Evolutionary conservation across 2,113 vertebrate species (phyloP).

Genomic region (Cebus imitator): DNA sequence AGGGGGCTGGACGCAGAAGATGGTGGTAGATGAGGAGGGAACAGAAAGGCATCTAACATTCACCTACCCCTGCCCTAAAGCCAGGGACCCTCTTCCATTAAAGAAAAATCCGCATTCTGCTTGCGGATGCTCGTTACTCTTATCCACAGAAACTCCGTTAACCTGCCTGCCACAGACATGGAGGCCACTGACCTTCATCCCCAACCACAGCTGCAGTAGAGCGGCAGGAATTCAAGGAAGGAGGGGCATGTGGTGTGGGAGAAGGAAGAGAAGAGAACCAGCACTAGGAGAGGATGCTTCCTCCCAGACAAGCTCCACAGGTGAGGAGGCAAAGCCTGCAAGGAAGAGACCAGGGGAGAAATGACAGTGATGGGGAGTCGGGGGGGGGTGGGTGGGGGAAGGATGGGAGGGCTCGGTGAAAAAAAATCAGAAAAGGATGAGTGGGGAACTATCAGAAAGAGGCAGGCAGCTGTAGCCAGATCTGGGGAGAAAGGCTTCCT

Average conservation of each 20-base stretch:
- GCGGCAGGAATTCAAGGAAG: background rate
- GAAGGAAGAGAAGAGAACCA: background rate
- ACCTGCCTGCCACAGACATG: background rate
- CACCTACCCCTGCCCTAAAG: background rate
- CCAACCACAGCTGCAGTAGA: background rate
- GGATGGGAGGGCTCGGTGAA: background rate
- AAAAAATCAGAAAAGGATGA: background rate
- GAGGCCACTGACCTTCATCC: background rate
- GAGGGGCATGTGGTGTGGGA: background rate
- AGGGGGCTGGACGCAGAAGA: background rate
- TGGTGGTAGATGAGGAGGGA: background rate
- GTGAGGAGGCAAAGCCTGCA: background rate
- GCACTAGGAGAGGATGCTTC: background rate
- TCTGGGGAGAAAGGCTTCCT: background rate
- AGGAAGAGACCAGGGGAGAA: background rate
- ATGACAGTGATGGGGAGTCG: background rate
- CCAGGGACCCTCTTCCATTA: background rate
- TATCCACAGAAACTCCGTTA: background rate
- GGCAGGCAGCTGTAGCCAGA: background rate
- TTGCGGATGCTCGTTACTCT: background rate
- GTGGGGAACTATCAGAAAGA: background rate
- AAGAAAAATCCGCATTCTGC: background rate
- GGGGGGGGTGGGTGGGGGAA: fast-evolving
- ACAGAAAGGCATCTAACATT: too few species aligned
- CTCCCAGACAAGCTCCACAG: too few species aligned